phyloP scores from a whole-genome alignment of 1,140 invertebrate species.

The Dryas iulia region DNA sequence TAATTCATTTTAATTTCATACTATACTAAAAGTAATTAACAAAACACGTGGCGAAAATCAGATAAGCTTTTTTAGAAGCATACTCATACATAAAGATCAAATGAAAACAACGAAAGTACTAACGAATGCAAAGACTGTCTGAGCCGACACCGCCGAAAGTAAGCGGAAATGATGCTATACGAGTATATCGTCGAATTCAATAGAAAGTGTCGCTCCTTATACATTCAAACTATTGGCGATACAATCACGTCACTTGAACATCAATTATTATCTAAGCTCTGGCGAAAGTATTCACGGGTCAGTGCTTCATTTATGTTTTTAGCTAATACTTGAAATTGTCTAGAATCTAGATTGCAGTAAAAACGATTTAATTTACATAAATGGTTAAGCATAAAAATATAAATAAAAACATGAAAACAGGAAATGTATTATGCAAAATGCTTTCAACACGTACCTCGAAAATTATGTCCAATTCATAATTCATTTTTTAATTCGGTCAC shows the following conservation, averaged over 20 bases:
- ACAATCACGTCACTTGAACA: constrained; percentile 22
- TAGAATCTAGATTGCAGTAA: background rate
- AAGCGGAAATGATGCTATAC: constrained; percentile 26
- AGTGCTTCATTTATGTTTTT: background rate
- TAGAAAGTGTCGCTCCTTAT: constrained; percentile 44
- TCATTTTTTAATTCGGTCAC: constrained; percentile 10
- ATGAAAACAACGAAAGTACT: background rate
- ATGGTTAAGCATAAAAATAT: too few species aligned
- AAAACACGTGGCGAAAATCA: background rate
- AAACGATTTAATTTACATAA: background rate
- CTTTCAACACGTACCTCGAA: constrained; percentile 29
- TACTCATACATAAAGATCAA: background rate
- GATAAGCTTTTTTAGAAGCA: background rate
- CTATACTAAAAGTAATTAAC: background rate
- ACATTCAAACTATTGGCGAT: constrained; percentile 17
- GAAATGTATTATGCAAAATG: background rate
- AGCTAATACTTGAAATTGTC: background rate
- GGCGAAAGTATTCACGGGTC: constrained; percentile 22
- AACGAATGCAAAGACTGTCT: constrained; percentile 2
- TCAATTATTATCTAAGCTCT: constrained; percentile 28
- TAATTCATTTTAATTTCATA: too few species aligned
- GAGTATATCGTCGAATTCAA: constrained; percentile 26
- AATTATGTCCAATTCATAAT: constrained; percentile 26
- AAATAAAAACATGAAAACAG: background rate
- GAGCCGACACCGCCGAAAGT: constrained; percentile 1